A percentile compares a stretch with the other conserved stretches of the same genome.
phyloP scores from a whole-genome alignment of 1,140 invertebrate species.

The Oedothorax gibbosus region DNA sequence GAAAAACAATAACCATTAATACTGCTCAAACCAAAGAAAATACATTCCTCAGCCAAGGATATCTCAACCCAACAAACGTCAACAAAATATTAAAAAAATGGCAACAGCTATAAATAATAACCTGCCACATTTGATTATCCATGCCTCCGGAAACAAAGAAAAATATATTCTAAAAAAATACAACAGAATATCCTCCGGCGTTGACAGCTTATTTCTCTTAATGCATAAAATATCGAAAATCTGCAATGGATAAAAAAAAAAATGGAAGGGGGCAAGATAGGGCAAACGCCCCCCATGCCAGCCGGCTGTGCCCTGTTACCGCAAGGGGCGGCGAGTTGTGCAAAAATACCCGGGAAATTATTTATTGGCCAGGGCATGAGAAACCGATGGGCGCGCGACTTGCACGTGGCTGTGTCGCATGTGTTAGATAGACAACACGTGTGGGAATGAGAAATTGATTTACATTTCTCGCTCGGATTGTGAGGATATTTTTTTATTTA shows the following conservation, averaged over 20 bases:
- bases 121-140: conserved; percentile 60
- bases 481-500: not conserved
- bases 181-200: conserved; percentile 6
- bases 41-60: no score
- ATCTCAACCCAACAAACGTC: no score
- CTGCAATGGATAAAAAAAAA: conserved; percentile 16
- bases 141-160: conserved; percentile 31
- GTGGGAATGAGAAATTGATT: conserved; percentile 31
- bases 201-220: conserved; percentile 60
- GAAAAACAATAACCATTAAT: no score
- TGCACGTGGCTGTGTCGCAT: conserved; percentile 5
- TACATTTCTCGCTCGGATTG: conserved; percentile 2
- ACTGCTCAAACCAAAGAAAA: no score
- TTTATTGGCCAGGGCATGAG: conserved; percentile 43
- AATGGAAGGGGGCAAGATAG: conserved; percentile 7
- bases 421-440: conserved; percentile 20
- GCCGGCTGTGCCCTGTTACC: conserved; percentile 22
- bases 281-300: conserved; percentile 6
- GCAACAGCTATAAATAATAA: conserved; percentile 58
- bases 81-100: no score
- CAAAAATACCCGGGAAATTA: conserved; percentile 6
- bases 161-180: conserved; percentile 25
- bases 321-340: conserved; percentile 23
- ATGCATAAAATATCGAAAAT: conserved; percentile 59
- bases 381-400: conserved; percentile 12